phyloP scores from a whole-genome alignment of 2,113 vertebrate species.

The Vidua chalybeata region DNA sequence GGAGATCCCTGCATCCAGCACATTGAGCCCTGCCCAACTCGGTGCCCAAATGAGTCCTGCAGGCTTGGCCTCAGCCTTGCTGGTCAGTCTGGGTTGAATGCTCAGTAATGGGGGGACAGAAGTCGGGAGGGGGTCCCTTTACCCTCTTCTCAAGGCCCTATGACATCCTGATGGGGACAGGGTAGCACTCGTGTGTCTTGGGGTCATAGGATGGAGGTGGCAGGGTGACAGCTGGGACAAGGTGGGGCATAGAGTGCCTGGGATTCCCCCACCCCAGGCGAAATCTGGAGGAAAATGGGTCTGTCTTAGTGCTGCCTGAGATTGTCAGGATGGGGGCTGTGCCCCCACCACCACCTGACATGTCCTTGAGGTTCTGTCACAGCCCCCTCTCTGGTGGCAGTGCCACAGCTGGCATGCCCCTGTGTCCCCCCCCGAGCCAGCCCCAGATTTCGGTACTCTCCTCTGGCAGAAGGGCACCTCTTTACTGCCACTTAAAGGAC shows the following conservation, averaged over 20 bases:
- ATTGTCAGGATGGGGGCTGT: not conserved
- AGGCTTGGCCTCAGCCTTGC: not conserved
- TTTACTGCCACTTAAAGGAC: not conserved
- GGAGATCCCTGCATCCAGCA: not conserved
- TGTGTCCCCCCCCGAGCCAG: not conserved
- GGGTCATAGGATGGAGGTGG: not conserved
- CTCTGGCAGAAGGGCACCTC: accelerated
- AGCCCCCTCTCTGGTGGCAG: not conserved
- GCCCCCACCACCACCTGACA: not conserved
- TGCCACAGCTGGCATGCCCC: not conserved
- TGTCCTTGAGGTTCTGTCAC: not conserved
- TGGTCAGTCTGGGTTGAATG: not conserved
- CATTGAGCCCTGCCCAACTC: not conserved
- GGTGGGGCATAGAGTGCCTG: not conserved
- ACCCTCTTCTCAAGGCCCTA: not conserved
- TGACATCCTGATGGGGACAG: not conserved
- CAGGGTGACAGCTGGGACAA: not conserved
- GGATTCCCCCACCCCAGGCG: not conserved
- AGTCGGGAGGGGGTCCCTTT: not conserved
- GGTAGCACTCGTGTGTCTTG: not conserved
- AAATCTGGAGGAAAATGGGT: not conserved
- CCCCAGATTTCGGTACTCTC: not conserved
- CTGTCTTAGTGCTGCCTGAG: not conserved
- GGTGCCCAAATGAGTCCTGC: not conserved
- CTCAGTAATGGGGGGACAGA: not conserved